Base-by-base conservation (phyloP, 2,797 vertebrate species). In the Artibeus jamaicensis region DNA sequence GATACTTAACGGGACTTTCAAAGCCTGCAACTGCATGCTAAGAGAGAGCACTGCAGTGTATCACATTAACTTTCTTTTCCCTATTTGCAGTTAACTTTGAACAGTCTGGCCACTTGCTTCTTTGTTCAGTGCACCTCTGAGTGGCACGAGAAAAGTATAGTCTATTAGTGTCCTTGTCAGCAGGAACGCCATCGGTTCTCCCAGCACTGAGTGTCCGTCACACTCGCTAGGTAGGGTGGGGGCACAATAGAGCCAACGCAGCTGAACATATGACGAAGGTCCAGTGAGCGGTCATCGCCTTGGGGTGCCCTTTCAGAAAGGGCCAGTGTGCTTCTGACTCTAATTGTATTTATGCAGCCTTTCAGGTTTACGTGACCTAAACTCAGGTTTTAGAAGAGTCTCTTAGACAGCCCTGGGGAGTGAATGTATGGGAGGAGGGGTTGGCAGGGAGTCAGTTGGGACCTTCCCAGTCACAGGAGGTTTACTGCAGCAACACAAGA, bases 1-100 rank as follows among this genome's bases (percentile, higher is more conserved):
- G 99, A 98, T 98, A 98, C 98, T 98, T 98, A 98, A 98, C 93
- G 97, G 98, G 98, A 99, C 98, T 99, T 99, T 98, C 97, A 98
- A 98, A 98, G 98, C 98, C 98, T 98, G 92, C 98, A 98, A 99
- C 98, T 97, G 97, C 98, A 97, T 98, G 97, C 97, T 98, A 98
- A 98, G 97, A 98, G 98, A 98, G 98, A 98, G 98, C 97, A 96
- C 98, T 97, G 98, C 98, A 98, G 96, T 97, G 95, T 97, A 96
- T 96, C 96, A 97, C 97, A 98, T 98, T 98, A 98, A 98, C 97
- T 98, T 98, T 98, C 78, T 95, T 96, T 91, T 94, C 91, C 55
- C 67, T 91, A 78, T 97, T 92, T 97, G 97, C 97, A 98, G 98
- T 98, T 98, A 98, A 98, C 98, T 98, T 98, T 98, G 98, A 98